Conservation (phyloP, 2,113 vertebrate genomes). For the Callipepla squamata region DNA sequence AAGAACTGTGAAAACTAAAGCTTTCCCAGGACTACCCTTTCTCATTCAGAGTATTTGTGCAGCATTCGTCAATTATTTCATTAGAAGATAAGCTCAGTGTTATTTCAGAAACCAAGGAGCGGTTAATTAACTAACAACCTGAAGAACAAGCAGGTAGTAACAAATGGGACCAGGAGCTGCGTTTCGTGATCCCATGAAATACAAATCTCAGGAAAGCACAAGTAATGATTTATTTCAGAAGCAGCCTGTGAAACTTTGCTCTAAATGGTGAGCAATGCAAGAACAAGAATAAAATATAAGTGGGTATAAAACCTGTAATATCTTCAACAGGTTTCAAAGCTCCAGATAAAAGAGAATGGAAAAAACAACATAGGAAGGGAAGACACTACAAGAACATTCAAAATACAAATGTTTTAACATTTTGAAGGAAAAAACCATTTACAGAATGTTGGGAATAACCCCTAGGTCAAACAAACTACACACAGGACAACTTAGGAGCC, state of each 20-base stretch:
- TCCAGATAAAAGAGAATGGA: background rate
- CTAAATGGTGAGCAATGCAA: background rate
- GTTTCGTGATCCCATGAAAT: constrained; percentile 32
- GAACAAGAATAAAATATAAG: constrained; percentile 15
- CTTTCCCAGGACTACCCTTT: background rate
- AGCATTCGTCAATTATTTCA: constrained; percentile 9
- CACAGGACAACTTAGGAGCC: background rate
- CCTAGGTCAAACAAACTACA: constrained; percentile 15
- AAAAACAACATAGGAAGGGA: background rate
- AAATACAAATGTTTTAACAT: background rate
- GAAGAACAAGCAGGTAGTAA: constrained; percentile 21
- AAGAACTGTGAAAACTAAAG: background rate
- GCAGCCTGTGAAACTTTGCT: background rate
- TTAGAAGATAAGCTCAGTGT: constrained; percentile 21
- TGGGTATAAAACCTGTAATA: background rate
- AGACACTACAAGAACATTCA: background rate
- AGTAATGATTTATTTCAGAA: constrained; percentile 14
- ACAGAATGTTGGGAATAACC: constrained; percentile 21
- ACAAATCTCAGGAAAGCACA: background rate
- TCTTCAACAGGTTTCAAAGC: constrained; percentile 12
- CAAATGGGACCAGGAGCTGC: background rate
- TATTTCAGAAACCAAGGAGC: constrained; percentile 30
- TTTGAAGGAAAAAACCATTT: constrained; percentile 23
- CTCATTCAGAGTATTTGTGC: background rate
- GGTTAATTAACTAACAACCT: constrained; percentile 10